A percentile compares a stretch with the other conserved stretches of the same genome.
These are phyloP conservation scores for Biston stratarius DNA, from an alignment of 2,888 invertebrate genomes.

Conservation along the genomic window DNA sequence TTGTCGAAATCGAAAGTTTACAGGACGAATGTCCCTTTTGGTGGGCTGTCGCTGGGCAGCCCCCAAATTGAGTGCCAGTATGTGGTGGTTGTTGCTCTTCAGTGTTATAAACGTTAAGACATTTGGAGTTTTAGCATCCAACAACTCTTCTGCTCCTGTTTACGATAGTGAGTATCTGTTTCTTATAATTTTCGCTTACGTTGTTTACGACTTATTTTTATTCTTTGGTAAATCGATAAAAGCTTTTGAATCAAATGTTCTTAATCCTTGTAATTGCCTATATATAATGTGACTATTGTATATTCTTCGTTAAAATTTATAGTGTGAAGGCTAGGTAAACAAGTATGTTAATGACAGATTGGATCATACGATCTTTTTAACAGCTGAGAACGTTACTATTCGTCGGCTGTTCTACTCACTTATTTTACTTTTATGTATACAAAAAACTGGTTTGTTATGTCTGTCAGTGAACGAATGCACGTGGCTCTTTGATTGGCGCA, in stretches of 20 bases:
- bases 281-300: neutral
- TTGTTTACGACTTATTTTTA: constrained; percentile 32
- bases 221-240: constrained; percentile 9
- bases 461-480: constrained; percentile 47
- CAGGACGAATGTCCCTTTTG: constrained; percentile 80
- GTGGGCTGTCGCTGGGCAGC: constrained; percentile 85
- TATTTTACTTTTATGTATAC: constrained; percentile 61
- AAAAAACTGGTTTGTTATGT: constrained; percentile 68
- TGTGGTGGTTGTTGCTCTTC: constrained; percentile 84
- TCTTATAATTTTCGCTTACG: constrained; percentile 33
- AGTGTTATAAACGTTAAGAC: constrained; percentile 78
- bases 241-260: neutral
- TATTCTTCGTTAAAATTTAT: constrained; percentile 8
- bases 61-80: constrained; percentile 82
- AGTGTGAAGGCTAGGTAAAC: constrained; percentile 48
- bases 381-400: constrained; percentile 57
- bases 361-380: constrained; percentile 53
- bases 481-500: constrained; percentile 40
- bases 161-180: constrained; percentile 70
- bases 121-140: constrained; percentile 73
- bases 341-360: constrained; percentile 47
- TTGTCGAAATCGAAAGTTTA: constrained; percentile 79
- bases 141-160: constrained; percentile 62
- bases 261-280: constrained; percentile 3
- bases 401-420: constrained; percentile 49